A percentile compares a stretch with the other conserved stretches of the same genome.
These are phyloP conservation scores for Julus scandinavius DNA, from an alignment of 2,888 invertebrate species.

Conservation along the genomic window DNA sequence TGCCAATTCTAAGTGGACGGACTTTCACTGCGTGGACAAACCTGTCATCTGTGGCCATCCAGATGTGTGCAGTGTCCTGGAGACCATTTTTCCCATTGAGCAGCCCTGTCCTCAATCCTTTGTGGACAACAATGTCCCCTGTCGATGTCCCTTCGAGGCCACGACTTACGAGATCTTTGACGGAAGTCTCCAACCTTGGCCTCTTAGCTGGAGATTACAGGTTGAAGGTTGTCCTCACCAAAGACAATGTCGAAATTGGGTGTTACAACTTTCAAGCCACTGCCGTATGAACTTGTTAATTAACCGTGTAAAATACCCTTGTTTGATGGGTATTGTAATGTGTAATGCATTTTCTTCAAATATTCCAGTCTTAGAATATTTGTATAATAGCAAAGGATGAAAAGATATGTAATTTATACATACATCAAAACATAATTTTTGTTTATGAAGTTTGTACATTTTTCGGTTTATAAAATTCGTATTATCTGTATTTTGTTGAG, in stretches of 20 bases:
- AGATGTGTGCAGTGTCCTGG: not conserved
- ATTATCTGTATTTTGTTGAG: no score
- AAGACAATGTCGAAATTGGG: not conserved
- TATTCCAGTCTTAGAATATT: no score
- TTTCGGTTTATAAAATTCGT: no score
- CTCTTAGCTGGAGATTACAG: not conserved
- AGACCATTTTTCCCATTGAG: not conserved
- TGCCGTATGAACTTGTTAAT: no score
- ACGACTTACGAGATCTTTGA: not conserved
- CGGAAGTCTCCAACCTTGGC: not conserved
- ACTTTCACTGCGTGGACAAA: not conserved
- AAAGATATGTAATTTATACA: no score
- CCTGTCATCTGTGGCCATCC: not conserved
- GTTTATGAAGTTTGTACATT: no score
- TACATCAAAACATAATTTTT: no score
- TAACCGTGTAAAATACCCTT: no score
- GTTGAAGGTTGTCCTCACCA: not conserved
- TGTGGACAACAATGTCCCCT: conserved; percentile 7
- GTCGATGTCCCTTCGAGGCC: not conserved
- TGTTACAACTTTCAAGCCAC: not conserved
- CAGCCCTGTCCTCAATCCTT: not conserved
- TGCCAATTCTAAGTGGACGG: not conserved
- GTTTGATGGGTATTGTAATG: no score
- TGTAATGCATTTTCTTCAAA: no score
- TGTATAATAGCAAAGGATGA: no score